phyloP scores from a whole-genome alignment of 2,797 vertebrate species.

The Leuciscus waleckii region DNA sequence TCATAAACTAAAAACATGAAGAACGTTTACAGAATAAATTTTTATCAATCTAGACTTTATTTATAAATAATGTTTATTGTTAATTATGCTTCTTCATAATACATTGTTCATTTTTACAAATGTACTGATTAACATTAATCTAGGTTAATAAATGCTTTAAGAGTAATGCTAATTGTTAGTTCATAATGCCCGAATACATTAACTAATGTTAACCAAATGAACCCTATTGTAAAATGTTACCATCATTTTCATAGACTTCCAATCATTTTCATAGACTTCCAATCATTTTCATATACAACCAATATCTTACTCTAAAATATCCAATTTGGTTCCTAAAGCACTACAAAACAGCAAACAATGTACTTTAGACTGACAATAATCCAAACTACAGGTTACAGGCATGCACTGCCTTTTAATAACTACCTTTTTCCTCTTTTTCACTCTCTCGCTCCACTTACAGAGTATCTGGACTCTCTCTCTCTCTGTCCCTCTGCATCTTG shows the following conservation, averaged over 20 bases:
- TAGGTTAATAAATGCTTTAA: not conserved
- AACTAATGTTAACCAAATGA: not conserved
- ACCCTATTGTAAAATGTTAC: not conserved
- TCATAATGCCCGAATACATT: not conserved
- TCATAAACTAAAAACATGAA: not conserved
- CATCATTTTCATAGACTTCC: not conserved
- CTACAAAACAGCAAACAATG: slow-evolving; percentile 19
- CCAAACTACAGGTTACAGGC: slow-evolving; percentile 48
- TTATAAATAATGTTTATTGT: not conserved
- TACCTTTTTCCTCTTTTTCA: slow-evolving; percentile 45
- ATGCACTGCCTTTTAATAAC: slow-evolving; percentile 61
- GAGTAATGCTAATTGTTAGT: not conserved
- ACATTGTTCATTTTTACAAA: not conserved
- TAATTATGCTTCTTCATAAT: not conserved
- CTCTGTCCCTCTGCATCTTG: slow-evolving; percentile 93
- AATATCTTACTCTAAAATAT: not conserved
- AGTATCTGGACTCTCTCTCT: slow-evolving; percentile 61
- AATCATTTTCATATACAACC: not conserved
- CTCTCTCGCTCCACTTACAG: slow-evolving; percentile 30
- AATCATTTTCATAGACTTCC: too few relatives aligned
- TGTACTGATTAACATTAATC: not conserved
- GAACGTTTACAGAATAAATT: not conserved
- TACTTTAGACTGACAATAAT: slow-evolving; percentile 43
- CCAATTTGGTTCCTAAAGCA: not conserved
- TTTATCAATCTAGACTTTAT: not conserved